A percentile compares a stretch with the other conserved stretches of the same genome.
These are phyloP conservation scores for Pemphredon lugubris DNA, from an alignment of 2,888 invertebrate genomes.

Conservation along the genomic window DNA sequence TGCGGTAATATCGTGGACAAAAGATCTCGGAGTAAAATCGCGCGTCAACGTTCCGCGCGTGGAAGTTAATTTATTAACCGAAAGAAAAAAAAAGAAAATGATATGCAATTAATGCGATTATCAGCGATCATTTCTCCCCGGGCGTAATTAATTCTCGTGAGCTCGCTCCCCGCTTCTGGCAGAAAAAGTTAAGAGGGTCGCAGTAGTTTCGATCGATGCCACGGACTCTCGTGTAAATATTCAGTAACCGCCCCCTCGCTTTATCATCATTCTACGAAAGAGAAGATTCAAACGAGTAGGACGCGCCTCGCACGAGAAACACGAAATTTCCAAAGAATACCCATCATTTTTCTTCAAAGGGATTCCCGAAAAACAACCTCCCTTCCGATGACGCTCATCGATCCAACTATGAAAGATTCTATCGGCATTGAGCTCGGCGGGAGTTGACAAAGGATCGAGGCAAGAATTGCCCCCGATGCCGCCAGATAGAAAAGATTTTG, in stretches of 20 bases:
- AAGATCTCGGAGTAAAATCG: too few species aligned
- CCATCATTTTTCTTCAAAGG: constrained; percentile 32
- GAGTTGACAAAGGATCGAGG: constrained; percentile 51
- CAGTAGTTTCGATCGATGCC: constrained; percentile 50
- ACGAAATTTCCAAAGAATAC: constrained; percentile 38
- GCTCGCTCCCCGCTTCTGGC: background rate
- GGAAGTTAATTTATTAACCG: too few species aligned
- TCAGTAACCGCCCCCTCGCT: constrained; percentile 59
- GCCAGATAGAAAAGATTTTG: constrained; percentile 19
- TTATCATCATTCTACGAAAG: constrained; percentile 59
- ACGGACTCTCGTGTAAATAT: constrained; percentile 57
- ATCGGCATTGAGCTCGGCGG: constrained; percentile 24
- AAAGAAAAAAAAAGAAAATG: too few species aligned
- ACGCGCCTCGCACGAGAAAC: constrained; percentile 53
- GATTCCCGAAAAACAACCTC: constrained; percentile 23
- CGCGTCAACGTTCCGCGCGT: too few species aligned
- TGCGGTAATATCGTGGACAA: too few species aligned
- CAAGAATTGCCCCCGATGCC: background rate
- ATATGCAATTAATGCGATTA: constrained; percentile 24
- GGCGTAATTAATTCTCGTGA: constrained; percentile 39
- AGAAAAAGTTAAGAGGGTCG: constrained; percentile 21
- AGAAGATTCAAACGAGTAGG: constrained; percentile 61
- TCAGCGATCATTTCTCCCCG: constrained; percentile 21
- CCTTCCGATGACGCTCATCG: constrained; percentile 22
- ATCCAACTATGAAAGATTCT: constrained; percentile 39